Evolutionary conservation across 2,113 vertebrate genomes (phyloP).

Genomic region (Colaptes auratus): DNA sequence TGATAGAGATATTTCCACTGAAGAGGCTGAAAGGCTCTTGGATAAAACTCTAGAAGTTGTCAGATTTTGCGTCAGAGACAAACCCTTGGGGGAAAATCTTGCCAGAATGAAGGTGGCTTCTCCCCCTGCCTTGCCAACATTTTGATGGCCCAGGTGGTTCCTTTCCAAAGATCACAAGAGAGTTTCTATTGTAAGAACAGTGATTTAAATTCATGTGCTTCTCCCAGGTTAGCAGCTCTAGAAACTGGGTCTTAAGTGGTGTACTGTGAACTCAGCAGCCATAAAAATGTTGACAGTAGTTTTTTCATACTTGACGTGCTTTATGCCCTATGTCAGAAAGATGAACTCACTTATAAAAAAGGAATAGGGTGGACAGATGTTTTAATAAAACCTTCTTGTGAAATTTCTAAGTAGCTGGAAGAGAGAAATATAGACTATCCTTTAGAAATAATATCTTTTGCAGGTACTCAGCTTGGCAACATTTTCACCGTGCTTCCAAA

Average conservation of each 20-base stretch:
- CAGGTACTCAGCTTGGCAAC: not conserved
- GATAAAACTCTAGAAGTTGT: not conserved
- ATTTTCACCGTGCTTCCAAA: not conserved
- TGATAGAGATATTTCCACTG: not conserved
- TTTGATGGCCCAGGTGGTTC: not conserved
- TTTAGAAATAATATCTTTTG: not conserved
- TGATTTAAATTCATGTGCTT: not conserved
- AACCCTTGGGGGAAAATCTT: not conserved
- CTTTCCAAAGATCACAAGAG: not conserved
- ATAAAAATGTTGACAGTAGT: not conserved
- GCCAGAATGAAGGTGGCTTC: not conserved
- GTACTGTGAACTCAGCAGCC: not conserved
- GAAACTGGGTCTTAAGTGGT: not conserved
- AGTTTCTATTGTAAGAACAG: not conserved
- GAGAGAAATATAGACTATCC: not conserved
- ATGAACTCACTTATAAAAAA: not conserved
- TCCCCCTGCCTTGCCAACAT: accelerated
- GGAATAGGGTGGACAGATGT: not conserved
- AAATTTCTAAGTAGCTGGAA: not conserved
- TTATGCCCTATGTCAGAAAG: not conserved
- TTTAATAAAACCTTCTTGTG: not conserved
- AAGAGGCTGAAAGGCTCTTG: not conserved
- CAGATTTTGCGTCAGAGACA: not conserved
- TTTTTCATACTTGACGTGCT: not conserved
- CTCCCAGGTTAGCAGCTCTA: not conserved